Conservation (phyloP, 2,113 vertebrate species). For the Carlito syrichta region DNA sequence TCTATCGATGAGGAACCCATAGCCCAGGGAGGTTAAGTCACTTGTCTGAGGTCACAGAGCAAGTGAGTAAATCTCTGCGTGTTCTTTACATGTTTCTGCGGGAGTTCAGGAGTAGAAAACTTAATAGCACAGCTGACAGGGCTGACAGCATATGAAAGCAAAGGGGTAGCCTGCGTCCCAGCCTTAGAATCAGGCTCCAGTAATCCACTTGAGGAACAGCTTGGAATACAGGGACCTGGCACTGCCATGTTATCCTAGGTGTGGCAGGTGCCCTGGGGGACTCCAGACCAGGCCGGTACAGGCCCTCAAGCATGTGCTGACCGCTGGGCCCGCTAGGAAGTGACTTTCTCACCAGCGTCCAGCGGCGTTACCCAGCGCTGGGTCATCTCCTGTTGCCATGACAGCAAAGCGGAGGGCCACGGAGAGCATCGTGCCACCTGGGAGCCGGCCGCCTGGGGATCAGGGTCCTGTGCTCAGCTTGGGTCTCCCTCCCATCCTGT, state of each 20-base stretch:
- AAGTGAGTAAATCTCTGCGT: not conserved
- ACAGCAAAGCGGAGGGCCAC: slow-evolving; percentile 92
- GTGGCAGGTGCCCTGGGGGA: slow-evolving; percentile 58
- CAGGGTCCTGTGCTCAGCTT: rapidly evolving
- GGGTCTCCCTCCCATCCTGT: not conserved
- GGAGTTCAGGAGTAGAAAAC: not conserved
- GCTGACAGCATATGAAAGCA: rapidly evolving
- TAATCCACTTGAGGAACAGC: not conserved
- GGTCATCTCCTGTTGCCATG: slow-evolving; percentile 88
- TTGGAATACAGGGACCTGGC: not conserved
- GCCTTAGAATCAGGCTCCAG: not conserved
- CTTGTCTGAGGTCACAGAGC: not conserved
- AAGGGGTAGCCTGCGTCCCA: not conserved
- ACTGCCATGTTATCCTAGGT: rapidly evolving
- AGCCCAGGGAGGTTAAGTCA: not conserved
- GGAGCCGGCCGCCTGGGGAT: slow-evolving; percentile 70
- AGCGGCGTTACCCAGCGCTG: slow-evolving; percentile 71
- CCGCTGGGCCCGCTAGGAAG: slow-evolving; percentile 70
- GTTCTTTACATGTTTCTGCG: not conserved
- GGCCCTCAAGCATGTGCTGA: slow-evolving; percentile 72
- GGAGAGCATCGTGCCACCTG: slow-evolving; percentile 92
- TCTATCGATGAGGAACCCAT: not conserved
- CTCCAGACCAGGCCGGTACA: slow-evolving; percentile 55
- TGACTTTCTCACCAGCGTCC: slow-evolving; percentile 70
- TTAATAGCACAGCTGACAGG: not conserved